Conservation (phyloP, 23 tunicate species). For the Aplidium turbinatum region DNA sequence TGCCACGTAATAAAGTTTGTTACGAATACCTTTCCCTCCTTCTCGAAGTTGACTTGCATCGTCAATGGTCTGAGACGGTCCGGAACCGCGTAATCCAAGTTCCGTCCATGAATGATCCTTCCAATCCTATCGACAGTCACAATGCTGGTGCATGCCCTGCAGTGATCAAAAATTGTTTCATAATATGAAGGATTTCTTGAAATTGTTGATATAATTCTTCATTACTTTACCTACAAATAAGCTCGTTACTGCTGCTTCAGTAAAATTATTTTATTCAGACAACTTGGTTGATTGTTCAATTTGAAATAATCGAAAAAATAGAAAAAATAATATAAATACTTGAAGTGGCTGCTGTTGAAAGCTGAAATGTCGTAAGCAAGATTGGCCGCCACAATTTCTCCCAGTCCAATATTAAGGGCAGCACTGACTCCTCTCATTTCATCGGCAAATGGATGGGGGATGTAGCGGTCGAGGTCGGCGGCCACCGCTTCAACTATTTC, state of each 20-base stretch:
- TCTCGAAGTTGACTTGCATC: slow-evolving; percentile 61
- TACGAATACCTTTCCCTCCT: slow-evolving; percentile 66
- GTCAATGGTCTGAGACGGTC: slow-evolving; percentile 51
- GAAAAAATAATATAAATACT: neutral
- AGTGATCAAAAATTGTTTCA: neutral
- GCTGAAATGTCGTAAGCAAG: slow-evolving; percentile 74
- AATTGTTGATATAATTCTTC: too few relatives aligned
- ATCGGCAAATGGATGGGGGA: slow-evolving; percentile 76
- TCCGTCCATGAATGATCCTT: slow-evolving; percentile 66
- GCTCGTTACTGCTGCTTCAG: too few relatives aligned
- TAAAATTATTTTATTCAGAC: too few relatives aligned
- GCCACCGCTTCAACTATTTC: slow-evolving; percentile 33
- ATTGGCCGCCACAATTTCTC: slow-evolving; percentile 58
- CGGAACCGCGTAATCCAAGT: slow-evolving; percentile 67
- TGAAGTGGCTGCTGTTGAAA: slow-evolving; percentile 22
- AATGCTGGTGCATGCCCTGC: slow-evolving; percentile 83
- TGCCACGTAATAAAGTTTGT: too few relatives aligned
- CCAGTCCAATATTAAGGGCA: slow-evolving; percentile 32
- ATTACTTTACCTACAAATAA: too few relatives aligned
- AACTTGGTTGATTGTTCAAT: too few relatives aligned
- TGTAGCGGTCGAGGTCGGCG: slow-evolving; percentile 25
- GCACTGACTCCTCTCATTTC: slow-evolving; percentile 77
- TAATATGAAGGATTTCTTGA: too few relatives aligned
- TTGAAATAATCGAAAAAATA: too few relatives aligned
- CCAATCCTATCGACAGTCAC: slow-evolving; percentile 56